These are phyloP conservation scores for Brachypodius melanocephalos DNA, from an alignment of 2,113 vertebrate species.

Conservation along the genomic window DNA sequence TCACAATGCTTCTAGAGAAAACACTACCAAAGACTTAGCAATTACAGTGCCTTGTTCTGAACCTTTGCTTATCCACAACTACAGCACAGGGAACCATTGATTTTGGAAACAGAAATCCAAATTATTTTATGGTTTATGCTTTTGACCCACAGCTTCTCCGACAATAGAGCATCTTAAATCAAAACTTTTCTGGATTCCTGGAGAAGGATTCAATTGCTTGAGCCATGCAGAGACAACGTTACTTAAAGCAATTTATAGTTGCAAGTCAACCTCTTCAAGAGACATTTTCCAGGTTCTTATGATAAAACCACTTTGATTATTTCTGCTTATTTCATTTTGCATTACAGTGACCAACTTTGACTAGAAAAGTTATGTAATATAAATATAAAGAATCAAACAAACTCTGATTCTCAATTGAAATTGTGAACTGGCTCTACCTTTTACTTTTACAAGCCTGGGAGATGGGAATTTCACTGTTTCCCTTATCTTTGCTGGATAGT, in stretches of 20 bases:
- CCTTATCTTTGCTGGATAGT: background rate
- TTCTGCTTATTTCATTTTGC: background rate
- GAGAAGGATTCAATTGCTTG: background rate
- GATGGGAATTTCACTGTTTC: background rate
- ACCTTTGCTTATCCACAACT: background rate
- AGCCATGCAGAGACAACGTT: background rate
- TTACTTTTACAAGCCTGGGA: background rate
- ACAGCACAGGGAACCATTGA: background rate
- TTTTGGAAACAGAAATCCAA: background rate
- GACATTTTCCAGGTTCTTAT: background rate
- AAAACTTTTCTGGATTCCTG: background rate
- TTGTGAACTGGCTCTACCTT: background rate
- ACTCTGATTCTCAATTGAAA: background rate
- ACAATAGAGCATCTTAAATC: background rate
- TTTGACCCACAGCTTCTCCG: background rate
- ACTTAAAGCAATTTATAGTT: background rate
- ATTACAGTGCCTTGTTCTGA: background rate
- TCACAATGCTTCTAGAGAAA: background rate
- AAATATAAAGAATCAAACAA: background rate
- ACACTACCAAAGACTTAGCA: rapidly evolving
- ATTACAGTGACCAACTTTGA: background rate
- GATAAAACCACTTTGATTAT: background rate
- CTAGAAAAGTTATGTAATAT: too few relatives aligned
- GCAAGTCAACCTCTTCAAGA: background rate
- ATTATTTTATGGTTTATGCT: background rate